Evolutionary conservation across 1,140 invertebrate species (phyloP), one percentile per base, ranked within the genome.

Genomic region (Piezodorus guildinii): DNA sequence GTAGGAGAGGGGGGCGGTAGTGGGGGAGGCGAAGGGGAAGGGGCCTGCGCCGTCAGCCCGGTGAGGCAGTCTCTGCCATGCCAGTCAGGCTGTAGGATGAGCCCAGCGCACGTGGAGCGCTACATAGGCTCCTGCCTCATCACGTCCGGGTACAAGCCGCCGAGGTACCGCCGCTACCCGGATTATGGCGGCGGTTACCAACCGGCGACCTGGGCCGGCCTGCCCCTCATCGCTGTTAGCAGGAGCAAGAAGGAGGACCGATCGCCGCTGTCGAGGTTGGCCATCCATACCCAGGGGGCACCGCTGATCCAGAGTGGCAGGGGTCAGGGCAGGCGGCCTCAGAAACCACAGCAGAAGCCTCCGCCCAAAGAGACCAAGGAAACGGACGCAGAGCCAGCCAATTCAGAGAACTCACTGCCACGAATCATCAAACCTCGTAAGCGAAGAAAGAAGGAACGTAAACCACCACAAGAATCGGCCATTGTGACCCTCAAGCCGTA

Each of bases 401-500:
- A 79, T 49, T 87, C 85, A 2, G 88, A 90, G 69, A 87, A 84
- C 62, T 87, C 85, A 74, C 73, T 92, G 68, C 90, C 90, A 23
- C 78, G 90, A 52, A 90, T 92, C 60, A 92, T 92, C 70, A 94
- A 93, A 73, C 90, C 89, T 0, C 76, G 90, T 14, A 94, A 94
- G 72, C 80, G 90, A 19, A 81, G 89, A 70, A 94, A 93, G 82
- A 92, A 92, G 74, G 90, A 91, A 70, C 79, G 88, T 61, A 90
- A 90, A 72, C 84, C 85, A 60, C 52, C 39, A 9, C 27, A 65
- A 59, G 65, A 14, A 27, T n/a, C 17, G 21, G 54, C 51, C 19
- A 71, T 72, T 21, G 72, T 73, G 27, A 73, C 72, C 21, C 64
- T 76, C 17, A 76, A 75, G 64, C 74, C 75, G 4, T 77, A 74